phyloP scores from a whole-genome alignment of 2,113 vertebrate genomes.

The Gallinago paraguaiae region DNA sequence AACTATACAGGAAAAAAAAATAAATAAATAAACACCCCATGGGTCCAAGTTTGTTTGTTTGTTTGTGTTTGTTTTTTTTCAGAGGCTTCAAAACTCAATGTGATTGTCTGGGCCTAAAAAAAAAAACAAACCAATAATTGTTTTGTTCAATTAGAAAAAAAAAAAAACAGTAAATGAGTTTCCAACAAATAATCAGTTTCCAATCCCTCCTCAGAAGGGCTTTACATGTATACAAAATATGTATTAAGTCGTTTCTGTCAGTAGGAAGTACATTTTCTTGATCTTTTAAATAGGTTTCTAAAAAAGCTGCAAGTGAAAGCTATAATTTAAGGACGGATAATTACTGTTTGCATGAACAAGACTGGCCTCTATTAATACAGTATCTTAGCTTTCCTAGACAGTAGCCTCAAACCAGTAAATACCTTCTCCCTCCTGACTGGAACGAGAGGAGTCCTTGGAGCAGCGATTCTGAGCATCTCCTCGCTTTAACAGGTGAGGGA shows the following conservation, averaged over 20 bases:
- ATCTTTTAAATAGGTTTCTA: constrained; percentile 28
- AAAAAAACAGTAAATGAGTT: neutral
- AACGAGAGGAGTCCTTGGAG: neutral
- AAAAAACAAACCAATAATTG: neutral
- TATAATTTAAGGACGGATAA: constrained; percentile 27
- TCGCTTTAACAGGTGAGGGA: constrained; percentile 49
- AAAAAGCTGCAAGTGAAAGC: neutral
- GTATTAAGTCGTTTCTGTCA: constrained; percentile 9
- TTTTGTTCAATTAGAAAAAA: neutral
- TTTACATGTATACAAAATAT: neutral
- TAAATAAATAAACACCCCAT: neutral
- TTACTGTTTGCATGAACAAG: constrained; percentile 38
- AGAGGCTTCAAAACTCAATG: neutral
- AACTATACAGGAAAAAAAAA: rapidly evolving
- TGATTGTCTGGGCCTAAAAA: neutral
- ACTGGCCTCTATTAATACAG: constrained; percentile 3
- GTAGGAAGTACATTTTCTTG: neutral
- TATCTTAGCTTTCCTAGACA: neutral
- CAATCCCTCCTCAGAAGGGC: neutral
- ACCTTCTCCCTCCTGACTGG: neutral
- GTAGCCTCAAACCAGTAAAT: constrained; percentile 11
- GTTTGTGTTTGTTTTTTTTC: neutral
- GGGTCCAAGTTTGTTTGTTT: neutral
- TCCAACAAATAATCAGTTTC: neutral
- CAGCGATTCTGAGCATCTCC: neutral